These are phyloP conservation scores for Dasypolia templi DNA, from an alignment of 2,888 invertebrate species.

Conservation along the genomic window DNA sequence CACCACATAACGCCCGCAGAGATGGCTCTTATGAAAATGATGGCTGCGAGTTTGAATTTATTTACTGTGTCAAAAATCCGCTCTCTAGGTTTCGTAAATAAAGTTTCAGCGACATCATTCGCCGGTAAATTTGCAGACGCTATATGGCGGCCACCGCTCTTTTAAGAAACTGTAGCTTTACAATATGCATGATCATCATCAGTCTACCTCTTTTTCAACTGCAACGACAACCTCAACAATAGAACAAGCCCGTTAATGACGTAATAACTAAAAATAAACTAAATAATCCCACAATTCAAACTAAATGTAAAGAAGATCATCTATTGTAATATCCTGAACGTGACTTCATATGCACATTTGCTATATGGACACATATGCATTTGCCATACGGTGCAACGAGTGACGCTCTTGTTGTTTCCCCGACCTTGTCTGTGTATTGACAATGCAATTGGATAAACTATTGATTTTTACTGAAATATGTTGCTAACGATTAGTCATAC, in stretches of 20 bases:
- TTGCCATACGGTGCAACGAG: conserved; percentile 18
- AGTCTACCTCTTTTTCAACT: background rate
- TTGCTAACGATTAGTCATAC: conserved; percentile 30
- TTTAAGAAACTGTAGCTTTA: background rate
- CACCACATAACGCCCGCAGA: too few relatives aligned
- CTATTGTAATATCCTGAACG: conserved; percentile 10
- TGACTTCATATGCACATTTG: conserved; percentile 43
- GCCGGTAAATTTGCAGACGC: background rate
- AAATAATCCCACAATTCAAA: conserved; percentile 26
- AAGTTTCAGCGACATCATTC: background rate
- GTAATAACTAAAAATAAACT: conserved; percentile 19
- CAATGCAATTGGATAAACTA: conserved; percentile 20
- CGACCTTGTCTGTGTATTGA: conserved; percentile 48
- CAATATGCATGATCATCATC: background rate
- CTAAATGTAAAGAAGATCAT: conserved; percentile 14
- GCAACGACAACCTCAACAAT: background rate
- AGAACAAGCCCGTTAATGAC: conserved; percentile 14
- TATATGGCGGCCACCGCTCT: background rate
- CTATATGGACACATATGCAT: background rate
- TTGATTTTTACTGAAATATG: conserved; percentile 47
- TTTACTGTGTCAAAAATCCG: too few relatives aligned
- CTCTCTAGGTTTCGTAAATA: too few relatives aligned
- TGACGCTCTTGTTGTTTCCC: conserved; percentile 35
- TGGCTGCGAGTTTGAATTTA: too few relatives aligned
- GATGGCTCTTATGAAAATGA: too few relatives aligned